Base-by-base conservation (phyloP, 2,888 invertebrate genomes). In the Altica lythri region DNA sequence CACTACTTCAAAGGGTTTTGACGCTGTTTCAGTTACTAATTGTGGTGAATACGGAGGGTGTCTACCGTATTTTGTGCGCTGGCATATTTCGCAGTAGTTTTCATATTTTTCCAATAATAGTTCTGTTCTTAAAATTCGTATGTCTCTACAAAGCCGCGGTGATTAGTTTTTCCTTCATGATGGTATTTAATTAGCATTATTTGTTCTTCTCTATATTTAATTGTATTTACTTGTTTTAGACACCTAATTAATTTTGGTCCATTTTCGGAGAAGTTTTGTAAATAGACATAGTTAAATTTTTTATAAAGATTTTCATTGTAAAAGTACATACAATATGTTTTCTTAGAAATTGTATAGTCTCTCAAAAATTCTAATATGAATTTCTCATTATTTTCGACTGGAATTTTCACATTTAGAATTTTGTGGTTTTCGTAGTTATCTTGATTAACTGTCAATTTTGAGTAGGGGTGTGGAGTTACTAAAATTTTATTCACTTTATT, bases 91-190 rank as follows among this genome's bases (percentile, higher is more conserved):
- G n/a, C n/a, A n/a, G n/a, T 27, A n/a, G n/a, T 35, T 44, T 55
- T 51, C 38, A 46, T 46, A 27, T 38, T 18, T 35, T n/a, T 45
- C 51, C 51, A 46, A 35, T 45, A 37, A 38, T 52, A 37, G 38
- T 53, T 53, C 34, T 16, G 38, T 19, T 47, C 37, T 6, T 30
- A 18, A 1, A 12, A 12, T 29, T 47, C 53, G 2, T 25, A 18
- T 5, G 53, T 47, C 19, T 53, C 40, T 19, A 25, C 10, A 6
- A 53, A 47, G 22, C 22, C 52, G 2, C 52, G 25, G 10, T 52
- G 52, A 16, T 52, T 52, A 10, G 37, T 32, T 35, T 51, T 34
- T 4, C 43, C 25, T 44, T 51, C 51, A 10, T 45, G 43, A 19
- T 27, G 29, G 29, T 45, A 13, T 53, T 29, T 44, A 6, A 10